Conservation (phyloP, 2,888 invertebrate genomes). For the Gastracanthus pulcherrimus region DNA sequence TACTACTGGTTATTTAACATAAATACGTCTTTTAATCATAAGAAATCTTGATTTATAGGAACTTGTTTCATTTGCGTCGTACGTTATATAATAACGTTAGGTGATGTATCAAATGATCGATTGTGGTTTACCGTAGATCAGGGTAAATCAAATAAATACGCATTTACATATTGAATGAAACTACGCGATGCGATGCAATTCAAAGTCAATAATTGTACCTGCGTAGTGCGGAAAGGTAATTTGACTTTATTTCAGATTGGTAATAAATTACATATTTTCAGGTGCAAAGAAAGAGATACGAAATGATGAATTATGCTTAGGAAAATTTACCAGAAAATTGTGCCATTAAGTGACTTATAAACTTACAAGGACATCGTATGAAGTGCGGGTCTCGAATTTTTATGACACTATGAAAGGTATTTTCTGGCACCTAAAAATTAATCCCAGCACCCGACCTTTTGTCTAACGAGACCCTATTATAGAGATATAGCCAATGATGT, state of each 20-base stretch:
- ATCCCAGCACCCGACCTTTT: too few relatives aligned
- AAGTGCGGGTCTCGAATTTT: too few relatives aligned
- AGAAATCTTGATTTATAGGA: background rate
- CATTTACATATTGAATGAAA: background rate
- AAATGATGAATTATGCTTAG: background rate
- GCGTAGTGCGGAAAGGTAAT: too few relatives aligned
- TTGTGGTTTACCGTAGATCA: background rate
- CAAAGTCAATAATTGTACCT: background rate
- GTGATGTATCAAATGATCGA: constrained; percentile 14
- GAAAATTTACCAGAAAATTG: background rate
- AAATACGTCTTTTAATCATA: background rate
- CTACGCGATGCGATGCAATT: background rate
- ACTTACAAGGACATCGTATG: too few relatives aligned
- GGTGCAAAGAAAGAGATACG: background rate
- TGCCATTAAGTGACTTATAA: background rate
- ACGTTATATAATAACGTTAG: background rate
- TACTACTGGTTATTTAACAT: background rate
- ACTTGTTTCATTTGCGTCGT: background rate
- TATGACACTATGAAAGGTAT: too few relatives aligned
- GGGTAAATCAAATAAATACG: background rate
- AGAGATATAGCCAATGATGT: too few relatives aligned
- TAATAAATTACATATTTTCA: too few relatives aligned
- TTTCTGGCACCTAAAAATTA: too few relatives aligned
- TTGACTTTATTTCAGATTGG: too few relatives aligned
- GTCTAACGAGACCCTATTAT: too few relatives aligned